A percentile compares a stretch with the other conserved stretches of the same genome.
These are phyloP conservation scores for Pollenia amentaria DNA, from an alignment of 2,888 invertebrate species.

Conservation along the genomic window DNA sequence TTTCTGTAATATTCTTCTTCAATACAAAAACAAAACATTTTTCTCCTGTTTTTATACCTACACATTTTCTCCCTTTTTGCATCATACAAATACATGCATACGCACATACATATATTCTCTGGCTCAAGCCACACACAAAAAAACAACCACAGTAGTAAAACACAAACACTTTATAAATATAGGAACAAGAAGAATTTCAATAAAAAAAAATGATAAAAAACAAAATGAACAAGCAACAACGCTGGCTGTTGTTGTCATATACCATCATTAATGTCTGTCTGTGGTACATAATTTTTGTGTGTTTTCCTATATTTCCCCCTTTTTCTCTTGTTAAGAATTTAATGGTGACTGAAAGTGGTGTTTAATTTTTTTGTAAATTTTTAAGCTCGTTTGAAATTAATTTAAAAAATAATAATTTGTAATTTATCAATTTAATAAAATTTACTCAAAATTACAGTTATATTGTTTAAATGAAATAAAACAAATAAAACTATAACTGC, in stretches of 20 bases:
- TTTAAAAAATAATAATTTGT: constrained; percentile 3
- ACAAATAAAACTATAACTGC: constrained; percentile 22
- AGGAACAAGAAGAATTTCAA: constrained; percentile 16
- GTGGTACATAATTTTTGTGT: constrained; percentile 36
- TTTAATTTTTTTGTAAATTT: constrained; percentile 14
- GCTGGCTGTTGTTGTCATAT: constrained; percentile 33
- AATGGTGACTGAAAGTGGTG: constrained; percentile 47
- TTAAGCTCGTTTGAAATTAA: constrained; percentile 34
- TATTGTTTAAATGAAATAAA: constrained; percentile 15
- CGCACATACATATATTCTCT: neutral
- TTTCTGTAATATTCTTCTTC: neutral
- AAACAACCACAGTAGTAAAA: neutral
- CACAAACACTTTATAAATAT: neutral
- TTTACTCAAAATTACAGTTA: constrained; percentile 34
- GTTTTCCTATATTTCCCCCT: constrained; percentile 44
- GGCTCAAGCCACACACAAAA: constrained; percentile 36
- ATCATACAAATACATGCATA: neutral
- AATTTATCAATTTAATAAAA: neutral
- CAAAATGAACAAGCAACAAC: constrained; percentile 49
- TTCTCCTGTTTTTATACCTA: constrained; percentile 24
- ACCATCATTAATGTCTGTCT: constrained; percentile 47
- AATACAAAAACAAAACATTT: constrained; percentile 37
- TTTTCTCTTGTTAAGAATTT: constrained; percentile 51
- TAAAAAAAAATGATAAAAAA: constrained; percentile 24
- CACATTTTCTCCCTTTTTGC: constrained; percentile 36